A percentile compares a stretch with the other conserved stretches of the same genome.
Conservation (phyloP, 2,888 invertebrate species). For the Ligdia adustata region DNA sequence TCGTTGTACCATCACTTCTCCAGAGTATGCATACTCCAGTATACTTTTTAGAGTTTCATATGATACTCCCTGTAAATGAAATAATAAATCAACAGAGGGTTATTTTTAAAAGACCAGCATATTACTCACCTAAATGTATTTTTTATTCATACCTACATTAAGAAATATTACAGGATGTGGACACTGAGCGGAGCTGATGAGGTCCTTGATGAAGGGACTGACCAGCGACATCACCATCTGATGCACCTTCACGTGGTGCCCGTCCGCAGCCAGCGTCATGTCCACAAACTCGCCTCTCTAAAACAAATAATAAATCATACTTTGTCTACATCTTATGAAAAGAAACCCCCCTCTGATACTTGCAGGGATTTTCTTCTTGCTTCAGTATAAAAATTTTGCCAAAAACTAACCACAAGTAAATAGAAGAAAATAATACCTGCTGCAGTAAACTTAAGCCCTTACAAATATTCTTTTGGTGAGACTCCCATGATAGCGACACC, state of each 20-base stretch:
- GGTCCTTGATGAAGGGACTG: constrained; percentile 72
- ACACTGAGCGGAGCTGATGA: constrained; percentile 65
- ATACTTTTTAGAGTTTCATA: constrained; percentile 62
- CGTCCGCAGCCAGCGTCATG: constrained; percentile 77
- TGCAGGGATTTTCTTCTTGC: too few relatives aligned
- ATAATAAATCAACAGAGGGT: too few relatives aligned
- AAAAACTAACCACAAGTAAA: too few relatives aligned
- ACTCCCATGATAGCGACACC: constrained; percentile 58
- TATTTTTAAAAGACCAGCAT: too few relatives aligned
- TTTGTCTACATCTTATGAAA: too few relatives aligned
- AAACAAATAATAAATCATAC: neutral
- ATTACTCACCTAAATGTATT: neutral
- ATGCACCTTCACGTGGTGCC: constrained; percentile 74
- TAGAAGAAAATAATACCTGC: too few relatives aligned
- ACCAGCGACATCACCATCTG: constrained; percentile 71
- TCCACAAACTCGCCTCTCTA: constrained; percentile 78
- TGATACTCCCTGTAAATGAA: constrained; percentile 75
- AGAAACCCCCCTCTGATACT: too few relatives aligned
- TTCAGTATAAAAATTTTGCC: too few relatives aligned
- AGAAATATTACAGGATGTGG: constrained; percentile 75
- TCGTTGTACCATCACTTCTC: constrained; percentile 63
- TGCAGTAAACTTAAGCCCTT: constrained; percentile 59
- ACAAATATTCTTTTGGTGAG: constrained; percentile 59
- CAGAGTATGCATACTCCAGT: constrained; percentile 75
- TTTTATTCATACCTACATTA: constrained; percentile 57